Percentiles rank a stretch among this genome's conserved stretches.
These are phyloP conservation scores for Axea sp. DNA, from an alignment of 2,888 invertebrate species.

Conservation along the genomic window DNA sequence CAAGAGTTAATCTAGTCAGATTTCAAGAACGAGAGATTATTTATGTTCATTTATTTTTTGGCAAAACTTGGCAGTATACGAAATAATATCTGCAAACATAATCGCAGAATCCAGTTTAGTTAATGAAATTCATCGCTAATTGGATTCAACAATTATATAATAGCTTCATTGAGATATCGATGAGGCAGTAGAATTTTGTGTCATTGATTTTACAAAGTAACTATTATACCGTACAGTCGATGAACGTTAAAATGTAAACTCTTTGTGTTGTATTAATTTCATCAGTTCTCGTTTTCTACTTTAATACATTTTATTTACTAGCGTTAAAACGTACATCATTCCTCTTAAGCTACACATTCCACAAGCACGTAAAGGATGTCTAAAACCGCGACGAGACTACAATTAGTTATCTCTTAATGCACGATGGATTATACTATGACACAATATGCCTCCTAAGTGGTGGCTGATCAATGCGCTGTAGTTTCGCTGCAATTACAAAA, in stretches of 20 bases:
- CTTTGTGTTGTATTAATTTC: no score
- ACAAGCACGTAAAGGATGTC: constrained; percentile 69
- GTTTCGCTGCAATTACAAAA: constrained; percentile 78
- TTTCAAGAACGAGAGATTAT: neutral
- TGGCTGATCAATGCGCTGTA: constrained; percentile 78
- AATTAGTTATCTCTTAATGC: constrained; percentile 70
- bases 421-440: constrained; percentile 75
- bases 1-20: constrained; percentile 18
- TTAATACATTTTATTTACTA: constrained; percentile 18
- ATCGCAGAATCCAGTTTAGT: constrained; percentile 38
- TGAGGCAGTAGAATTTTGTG: constrained; percentile 30
- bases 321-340: constrained; percentile 64
- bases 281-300: neutral
- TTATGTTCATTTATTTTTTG: constrained; percentile 63
- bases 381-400: constrained; percentile 69
- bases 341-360: constrained; percentile 66
- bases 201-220: constrained; percentile 1
- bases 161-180: constrained; percentile 17
- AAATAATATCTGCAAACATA: no score
- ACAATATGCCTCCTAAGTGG: constrained; percentile 75
- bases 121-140: neutral
- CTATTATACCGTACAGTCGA: no score
- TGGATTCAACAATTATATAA: constrained; percentile 25
- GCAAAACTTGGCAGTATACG: constrained; percentile 73
- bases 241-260: no score